These are phyloP conservation scores for Rutilus rutilus DNA, from an alignment of 2,113 vertebrate species.

Conservation along the genomic window DNA sequence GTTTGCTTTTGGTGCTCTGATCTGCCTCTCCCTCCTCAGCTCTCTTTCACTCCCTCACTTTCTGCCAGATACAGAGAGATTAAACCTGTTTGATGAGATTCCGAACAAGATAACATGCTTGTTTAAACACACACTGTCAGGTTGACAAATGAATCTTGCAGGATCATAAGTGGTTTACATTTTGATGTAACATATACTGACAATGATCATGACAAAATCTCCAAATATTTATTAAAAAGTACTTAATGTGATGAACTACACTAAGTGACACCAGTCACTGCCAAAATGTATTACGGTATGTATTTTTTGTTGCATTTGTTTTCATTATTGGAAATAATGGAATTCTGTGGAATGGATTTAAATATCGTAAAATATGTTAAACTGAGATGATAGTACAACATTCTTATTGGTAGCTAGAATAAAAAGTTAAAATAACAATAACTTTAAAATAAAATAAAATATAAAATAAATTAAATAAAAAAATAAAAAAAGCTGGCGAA, in stretches of 20 bases:
- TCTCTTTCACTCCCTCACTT: neutral
- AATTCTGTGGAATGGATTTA: neutral
- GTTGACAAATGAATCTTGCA: neutral
- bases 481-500: too few species aligned
- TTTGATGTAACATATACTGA: neutral
- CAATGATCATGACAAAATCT: neutral
- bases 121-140: neutral
- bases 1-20: neutral
- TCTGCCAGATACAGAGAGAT: slow-evolving; percentile 24
- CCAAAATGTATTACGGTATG: neutral
- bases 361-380: too few species aligned
- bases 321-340: neutral
- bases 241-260: neutral
- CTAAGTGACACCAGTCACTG: too few species aligned
- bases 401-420: too few species aligned
- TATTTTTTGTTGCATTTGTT: neutral
- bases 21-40: neutral
- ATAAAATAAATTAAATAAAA: neutral
- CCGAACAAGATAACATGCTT: slow-evolving; percentile 1
- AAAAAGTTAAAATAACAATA: too few species aligned
- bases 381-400: too few species aligned
- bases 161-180: neutral
- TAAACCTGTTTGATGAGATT: slow-evolving; percentile 45
- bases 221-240: neutral
- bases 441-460: too few species aligned